A percentile compares a stretch with the other conserved stretches of the same genome.
These are phyloP conservation scores for Emydoidea blandingii DNA, from an alignment of 2,797 vertebrate species.

Conservation along the genomic window DNA sequence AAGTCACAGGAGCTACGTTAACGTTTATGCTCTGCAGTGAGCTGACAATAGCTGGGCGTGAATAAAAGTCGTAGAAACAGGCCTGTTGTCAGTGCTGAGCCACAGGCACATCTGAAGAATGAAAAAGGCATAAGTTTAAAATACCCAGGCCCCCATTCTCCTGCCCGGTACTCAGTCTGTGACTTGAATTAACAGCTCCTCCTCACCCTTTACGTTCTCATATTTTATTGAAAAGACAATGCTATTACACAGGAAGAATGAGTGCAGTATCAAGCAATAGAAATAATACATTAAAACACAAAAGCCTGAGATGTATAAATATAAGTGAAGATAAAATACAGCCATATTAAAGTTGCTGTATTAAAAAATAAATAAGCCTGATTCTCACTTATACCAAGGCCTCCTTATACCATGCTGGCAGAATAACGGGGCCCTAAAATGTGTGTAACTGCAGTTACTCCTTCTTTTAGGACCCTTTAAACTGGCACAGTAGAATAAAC, in stretches of 20 bases:
- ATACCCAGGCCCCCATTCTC: slow-evolving; percentile 37
- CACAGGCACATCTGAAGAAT: slow-evolving; percentile 39
- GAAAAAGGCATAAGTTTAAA: slow-evolving; percentile 57
- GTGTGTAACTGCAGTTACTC: slow-evolving; percentile 50
- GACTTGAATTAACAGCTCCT: slow-evolving; percentile 66
- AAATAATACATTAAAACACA: slow-evolving; percentile 40
- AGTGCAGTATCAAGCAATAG: slow-evolving; percentile 18
- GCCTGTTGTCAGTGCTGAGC: slow-evolving; percentile 19
- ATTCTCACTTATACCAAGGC: slow-evolving; percentile 52
- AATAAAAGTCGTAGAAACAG: slow-evolving; percentile 50
- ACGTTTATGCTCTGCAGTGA: background rate
- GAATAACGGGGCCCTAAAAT: slow-evolving; percentile 53
- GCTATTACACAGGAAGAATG: slow-evolving; percentile 3
- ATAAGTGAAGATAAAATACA: slow-evolving; percentile 54
- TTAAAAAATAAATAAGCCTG: slow-evolving; percentile 63
- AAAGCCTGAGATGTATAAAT: slow-evolving; percentile 38
- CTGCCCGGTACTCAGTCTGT: slow-evolving; percentile 38
- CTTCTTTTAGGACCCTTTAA: slow-evolving; percentile 47
- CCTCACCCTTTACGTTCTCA: slow-evolving; percentile 3
- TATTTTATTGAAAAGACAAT: slow-evolving; percentile 72
- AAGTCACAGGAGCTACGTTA: slow-evolving; percentile 15
- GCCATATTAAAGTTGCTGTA: slow-evolving; percentile 39
- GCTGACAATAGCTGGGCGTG: background rate
- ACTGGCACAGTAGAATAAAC: slow-evolving; percentile 47
- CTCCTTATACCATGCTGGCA: slow-evolving; percentile 8